A percentile compares a stretch with the other conserved stretches of the same genome.
Conservation (phyloP, 1,140 invertebrate species). For the Saccostrea glomerata region DNA sequence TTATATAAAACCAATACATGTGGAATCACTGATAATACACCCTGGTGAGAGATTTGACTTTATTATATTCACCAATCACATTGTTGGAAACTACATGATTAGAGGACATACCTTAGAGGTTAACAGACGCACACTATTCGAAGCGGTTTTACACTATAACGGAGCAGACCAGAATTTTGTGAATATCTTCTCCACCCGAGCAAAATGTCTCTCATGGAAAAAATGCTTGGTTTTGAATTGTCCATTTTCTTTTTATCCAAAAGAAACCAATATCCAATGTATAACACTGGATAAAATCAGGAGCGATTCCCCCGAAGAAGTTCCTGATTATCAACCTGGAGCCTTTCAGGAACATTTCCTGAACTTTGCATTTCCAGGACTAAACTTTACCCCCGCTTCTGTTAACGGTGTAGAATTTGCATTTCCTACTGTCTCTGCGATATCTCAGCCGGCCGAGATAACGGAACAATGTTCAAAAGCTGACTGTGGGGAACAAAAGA, state of each 20-base stretch:
- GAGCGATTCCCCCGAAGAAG: neutral
- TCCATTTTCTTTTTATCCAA: conserved; percentile 54
- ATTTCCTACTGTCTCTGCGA: conserved; percentile 57
- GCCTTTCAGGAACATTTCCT: conserved; percentile 55
- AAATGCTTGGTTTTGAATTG: conserved; percentile 60
- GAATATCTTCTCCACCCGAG: conserved; percentile 78
- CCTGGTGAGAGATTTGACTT: conserved; percentile 91
- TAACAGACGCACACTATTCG: conserved; percentile 39
- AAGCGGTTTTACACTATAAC: conserved; percentile 88
- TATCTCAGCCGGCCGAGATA: conserved; percentile 62
- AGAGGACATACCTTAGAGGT: conserved; percentile 73
- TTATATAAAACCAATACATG: conserved; percentile 86
- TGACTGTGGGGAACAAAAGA: conserved; percentile 60
- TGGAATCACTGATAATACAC: conserved; percentile 63
- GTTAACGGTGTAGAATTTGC: conserved; percentile 63
- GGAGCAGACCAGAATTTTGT: conserved; percentile 78
- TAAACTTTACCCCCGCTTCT: conserved; percentile 51
- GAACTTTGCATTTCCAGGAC: conserved; percentile 69
- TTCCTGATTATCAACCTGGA: neutral
- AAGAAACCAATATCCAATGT: conserved; percentile 32
- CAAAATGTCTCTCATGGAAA: conserved; percentile 32
- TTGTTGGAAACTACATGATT: conserved; percentile 89
- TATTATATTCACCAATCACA: conserved; percentile 84
- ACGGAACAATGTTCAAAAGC: conserved; percentile 48
- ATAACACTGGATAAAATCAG: conserved; percentile 44